Evolutionary conservation across 35 echinoderm and acorn worm species (phyloP), one percentile per base, ranked within the genome.

Genomic region (Apostichopus parvimensis): DNA sequence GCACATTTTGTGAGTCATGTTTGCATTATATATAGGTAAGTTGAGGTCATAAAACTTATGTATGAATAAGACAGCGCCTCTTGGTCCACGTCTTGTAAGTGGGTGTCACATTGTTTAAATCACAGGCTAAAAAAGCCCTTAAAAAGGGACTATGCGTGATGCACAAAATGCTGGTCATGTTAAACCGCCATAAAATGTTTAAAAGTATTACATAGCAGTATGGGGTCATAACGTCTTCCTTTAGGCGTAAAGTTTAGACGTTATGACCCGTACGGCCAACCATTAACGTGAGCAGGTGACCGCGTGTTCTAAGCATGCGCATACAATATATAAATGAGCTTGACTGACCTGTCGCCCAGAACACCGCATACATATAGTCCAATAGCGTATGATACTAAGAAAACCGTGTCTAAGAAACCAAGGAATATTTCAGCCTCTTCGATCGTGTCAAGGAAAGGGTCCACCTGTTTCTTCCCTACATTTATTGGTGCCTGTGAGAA

Each of bases 341-440:
- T 34, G 60, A 22, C 61, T 9, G 14, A 97, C 95, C 93, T 97
- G 92, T 97, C 93, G 6, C 95, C 95, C 4, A 97, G 60, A 18
- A 90, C 64, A 77, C 95, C 95, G 72, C 95, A 90, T 7, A 97
- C 52, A 54, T 92, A 97, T 1, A 97, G 88, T 7, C 95, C 95
- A 24, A 93, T 56, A 57, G 95, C 93, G 28, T 97, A 97, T 18
- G 95, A 92, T n/a, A 90, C 56, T 1, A 97, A 87, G 73, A 97
- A 97, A 1, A 97, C 79, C 4, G 95, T 97, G 57, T 97, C 95
- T 20, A 97, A 78, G n/a, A 97, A 77, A 17, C 95, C 93, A 68
- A 97, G 92, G 79, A 97, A 97, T 11, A 97, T 91, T 61, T 97
- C 95, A 15, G 91, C 95, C 56, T 97, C 88, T 83, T 94, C 91